Base-by-base conservation (phyloP, 2,888 invertebrate genomes). In the Listrodromus nycthemerus region DNA sequence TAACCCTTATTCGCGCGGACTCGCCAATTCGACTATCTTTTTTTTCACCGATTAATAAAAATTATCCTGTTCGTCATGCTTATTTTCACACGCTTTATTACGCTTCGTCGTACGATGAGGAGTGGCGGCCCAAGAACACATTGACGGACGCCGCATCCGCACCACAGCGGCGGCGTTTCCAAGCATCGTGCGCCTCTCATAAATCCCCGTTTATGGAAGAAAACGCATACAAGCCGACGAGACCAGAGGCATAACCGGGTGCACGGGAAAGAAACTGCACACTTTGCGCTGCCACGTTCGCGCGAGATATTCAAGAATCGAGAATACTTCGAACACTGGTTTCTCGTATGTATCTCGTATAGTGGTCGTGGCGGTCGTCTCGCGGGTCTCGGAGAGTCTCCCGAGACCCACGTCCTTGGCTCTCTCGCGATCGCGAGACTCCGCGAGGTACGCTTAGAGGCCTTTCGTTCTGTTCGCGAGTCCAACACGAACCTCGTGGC, bases 1-100 rank as follows among this genome's bases (percentile, higher is more conserved):
- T 91, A 91, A 91, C 90, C 91, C 89, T 87, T 86, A 52, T 85
- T 80, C 75, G 67, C 70, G 6, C 30, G 0, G 7, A 16, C 69
- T 70, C 77, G 79, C 79, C 77, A 75, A 86, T 82, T 86, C 82
- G 83, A 86, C 79, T 55, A 37, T 2, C 79, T 80, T 76, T 73
- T 70, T 75, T 50, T 69, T 50, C 65, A 21, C 71, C 30, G 52
- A 48, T 80, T 82, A 85, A 82, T 81, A 16, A 45, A 45, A 45
- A 45, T 45, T 13, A 4, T 41, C 13, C 41, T 10, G 13, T 13
- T 41, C 16, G 41, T 16, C 41, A 16, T 16, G 41, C 13, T 45
- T 1, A 16, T 16, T 45, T 45, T 5, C 4, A 4, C 4, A 45
- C 63, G 55, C 52, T 52, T 80, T 82, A 86, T 83, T 81, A 86